A percentile compares a stretch with the other conserved stretches of the same genome.
phyloP scores from a whole-genome alignment of 2,797 vertebrate genomes.

The Sternotherus odoratus region DNA sequence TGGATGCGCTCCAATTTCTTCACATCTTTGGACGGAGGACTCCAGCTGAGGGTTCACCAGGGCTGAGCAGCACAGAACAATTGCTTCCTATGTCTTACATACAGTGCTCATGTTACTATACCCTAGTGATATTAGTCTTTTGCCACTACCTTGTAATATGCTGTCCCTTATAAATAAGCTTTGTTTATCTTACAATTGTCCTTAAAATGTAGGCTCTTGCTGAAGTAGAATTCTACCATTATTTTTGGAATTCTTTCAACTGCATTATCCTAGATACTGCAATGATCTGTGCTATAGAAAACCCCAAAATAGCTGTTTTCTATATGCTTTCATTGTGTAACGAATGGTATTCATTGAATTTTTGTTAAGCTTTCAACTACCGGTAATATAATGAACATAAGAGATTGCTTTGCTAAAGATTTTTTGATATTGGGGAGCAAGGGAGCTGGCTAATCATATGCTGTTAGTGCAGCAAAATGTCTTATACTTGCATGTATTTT shows the following conservation, averaged over 20 bases:
- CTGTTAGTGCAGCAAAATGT: constrained; percentile 29
- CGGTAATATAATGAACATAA: background rate
- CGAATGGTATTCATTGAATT: background rate
- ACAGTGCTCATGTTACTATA: background rate
- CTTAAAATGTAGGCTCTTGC: background rate
- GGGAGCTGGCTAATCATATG: constrained; percentile 49
- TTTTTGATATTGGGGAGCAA: constrained; percentile 31
- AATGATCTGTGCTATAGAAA: background rate
- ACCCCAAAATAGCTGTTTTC: background rate
- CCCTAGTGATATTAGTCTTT: background rate
- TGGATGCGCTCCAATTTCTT: background rate
- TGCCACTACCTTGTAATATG: background rate
- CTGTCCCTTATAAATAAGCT: background rate
- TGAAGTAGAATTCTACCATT: background rate
- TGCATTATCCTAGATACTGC: background rate
- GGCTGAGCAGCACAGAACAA: background rate
- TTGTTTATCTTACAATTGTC: background rate
- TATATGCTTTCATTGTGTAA: background rate
- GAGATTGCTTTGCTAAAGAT: background rate
- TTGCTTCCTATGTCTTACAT: background rate
- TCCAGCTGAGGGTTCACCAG: background rate
- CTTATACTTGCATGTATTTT: too few species aligned
- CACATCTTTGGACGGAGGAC: background rate
- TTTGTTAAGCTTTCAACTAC: constrained; percentile 6
- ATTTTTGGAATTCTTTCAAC: background rate